These are phyloP conservation scores for Rhabdophis nuchalis DNA, from an alignment of 2,797 vertebrate genomes.

Conservation along the genomic window DNA sequence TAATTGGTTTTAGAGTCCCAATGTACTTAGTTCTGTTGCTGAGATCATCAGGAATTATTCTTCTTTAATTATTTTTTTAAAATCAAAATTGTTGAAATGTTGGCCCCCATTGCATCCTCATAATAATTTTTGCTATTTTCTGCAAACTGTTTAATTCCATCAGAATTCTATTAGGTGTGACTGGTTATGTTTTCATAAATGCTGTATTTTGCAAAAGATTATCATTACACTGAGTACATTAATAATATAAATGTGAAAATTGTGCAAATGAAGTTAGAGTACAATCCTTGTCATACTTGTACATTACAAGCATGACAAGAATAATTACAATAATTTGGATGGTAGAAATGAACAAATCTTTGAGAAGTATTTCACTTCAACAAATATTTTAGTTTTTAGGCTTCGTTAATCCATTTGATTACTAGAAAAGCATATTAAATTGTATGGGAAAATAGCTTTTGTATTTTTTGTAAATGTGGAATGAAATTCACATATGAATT, in stretches of 20 bases:
- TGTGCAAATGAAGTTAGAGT: not conserved
- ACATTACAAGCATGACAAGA: not conserved
- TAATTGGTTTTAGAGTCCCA: not conserved
- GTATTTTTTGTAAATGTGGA: not conserved
- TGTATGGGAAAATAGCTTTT: not conserved
- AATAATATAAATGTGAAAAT: not conserved
- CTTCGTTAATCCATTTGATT: not conserved
- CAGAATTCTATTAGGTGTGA: not conserved
- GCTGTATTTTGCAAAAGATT: not conserved
- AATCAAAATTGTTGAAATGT: not conserved
- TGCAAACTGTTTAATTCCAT: not conserved
- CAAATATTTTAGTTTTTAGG: not conserved
- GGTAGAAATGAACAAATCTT: not conserved
- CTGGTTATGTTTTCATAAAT: not conserved
- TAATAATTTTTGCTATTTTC: not conserved
- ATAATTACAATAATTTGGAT: not conserved
- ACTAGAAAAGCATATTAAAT: not conserved
- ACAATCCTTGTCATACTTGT: not conserved
- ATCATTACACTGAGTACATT: not conserved
- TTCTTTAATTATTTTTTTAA: not conserved
- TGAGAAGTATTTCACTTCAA: not conserved
- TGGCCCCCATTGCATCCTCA: not conserved
- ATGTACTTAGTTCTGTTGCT: not conserved
- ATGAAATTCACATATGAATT: not conserved
- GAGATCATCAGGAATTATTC: not conserved